These are phyloP conservation scores for Orycteropus afer DNA, from an alignment of 2,113 vertebrate genomes.

Conservation along the genomic window DNA sequence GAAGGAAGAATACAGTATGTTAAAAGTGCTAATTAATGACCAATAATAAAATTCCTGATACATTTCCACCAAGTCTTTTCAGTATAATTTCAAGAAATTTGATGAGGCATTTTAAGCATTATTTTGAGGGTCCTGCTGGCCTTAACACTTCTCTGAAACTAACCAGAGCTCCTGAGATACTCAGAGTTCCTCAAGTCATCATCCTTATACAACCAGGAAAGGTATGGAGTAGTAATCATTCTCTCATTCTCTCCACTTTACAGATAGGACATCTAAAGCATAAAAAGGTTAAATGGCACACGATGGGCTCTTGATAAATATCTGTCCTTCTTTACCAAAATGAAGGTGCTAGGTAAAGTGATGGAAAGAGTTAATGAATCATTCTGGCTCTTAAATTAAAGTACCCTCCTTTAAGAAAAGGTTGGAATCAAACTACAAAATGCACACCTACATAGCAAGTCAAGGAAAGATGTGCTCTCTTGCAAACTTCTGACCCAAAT, in stretches of 20 bases:
- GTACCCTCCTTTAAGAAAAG: neutral
- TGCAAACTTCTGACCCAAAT: neutral
- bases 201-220: neutral
- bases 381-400: neutral
- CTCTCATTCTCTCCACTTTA: neutral
- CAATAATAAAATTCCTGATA: neutral
- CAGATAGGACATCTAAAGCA: neutral
- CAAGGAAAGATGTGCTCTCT: neutral
- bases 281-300: neutral
- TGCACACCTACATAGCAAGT: neutral
- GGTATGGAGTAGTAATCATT: neutral
- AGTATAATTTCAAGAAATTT: constrained; percentile 35
- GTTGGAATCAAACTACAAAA: neutral
- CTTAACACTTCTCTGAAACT: neutral
- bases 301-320: neutral
- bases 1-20: neutral
- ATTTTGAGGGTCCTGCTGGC: neutral
- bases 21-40: neutral
- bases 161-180: neutral
- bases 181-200: neutral
- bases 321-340: neutral
- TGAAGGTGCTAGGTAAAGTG: neutral
- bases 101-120: neutral
- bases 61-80: neutral
- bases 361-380: neutral